Percentiles rank a stretch among this genome's conserved stretches.
These are phyloP conservation scores for Sebastolobus alascanus DNA, from an alignment of 2,797 vertebrate genomes.

Conservation along the genomic window DNA sequence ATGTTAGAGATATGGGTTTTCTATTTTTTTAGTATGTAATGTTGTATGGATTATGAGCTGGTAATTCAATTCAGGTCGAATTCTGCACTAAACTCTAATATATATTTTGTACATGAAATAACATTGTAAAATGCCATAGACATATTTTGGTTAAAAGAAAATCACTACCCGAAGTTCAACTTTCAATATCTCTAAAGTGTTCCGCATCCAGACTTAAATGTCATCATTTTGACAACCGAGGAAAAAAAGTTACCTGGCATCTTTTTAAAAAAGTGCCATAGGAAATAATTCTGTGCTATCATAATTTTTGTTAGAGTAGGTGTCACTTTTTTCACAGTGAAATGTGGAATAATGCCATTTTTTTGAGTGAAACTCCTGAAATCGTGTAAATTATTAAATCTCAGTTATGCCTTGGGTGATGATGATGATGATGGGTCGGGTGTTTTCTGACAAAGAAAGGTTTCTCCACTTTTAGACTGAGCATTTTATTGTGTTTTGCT, in stretches of 20 bases:
- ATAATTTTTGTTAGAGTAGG: constrained; percentile 48
- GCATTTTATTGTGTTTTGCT: constrained; percentile 44
- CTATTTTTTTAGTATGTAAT: background rate
- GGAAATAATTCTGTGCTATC: constrained; percentile 62
- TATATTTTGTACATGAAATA: constrained; percentile 13
- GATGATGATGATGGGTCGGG: constrained; percentile 31
- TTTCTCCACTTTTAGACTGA: constrained; percentile 7
- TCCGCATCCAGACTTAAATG: constrained; percentile 55
- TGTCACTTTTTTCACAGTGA: constrained; percentile 43
- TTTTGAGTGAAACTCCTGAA: constrained; percentile 43
- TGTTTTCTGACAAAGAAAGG: constrained; percentile 38
- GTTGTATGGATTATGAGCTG: background rate
- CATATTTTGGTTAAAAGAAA: constrained; percentile 21
- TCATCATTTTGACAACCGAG: constrained; percentile 56
- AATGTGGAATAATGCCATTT: constrained; percentile 39
- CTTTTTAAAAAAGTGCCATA: constrained; percentile 54
- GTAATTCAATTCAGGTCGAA: constrained; percentile 25
- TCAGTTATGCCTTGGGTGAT: constrained; percentile 42
- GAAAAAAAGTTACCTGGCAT: constrained; percentile 45
- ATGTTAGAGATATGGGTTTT: background rate
- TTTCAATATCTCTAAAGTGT: constrained; percentile 35
- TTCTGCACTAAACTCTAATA: background rate
- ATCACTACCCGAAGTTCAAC: constrained; percentile 42
- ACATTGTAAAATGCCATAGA: constrained; percentile 18
- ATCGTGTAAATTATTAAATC: constrained; percentile 61